Conservation (phyloP, 1,140 invertebrate species). For the Odontomachus brunneus region DNA sequence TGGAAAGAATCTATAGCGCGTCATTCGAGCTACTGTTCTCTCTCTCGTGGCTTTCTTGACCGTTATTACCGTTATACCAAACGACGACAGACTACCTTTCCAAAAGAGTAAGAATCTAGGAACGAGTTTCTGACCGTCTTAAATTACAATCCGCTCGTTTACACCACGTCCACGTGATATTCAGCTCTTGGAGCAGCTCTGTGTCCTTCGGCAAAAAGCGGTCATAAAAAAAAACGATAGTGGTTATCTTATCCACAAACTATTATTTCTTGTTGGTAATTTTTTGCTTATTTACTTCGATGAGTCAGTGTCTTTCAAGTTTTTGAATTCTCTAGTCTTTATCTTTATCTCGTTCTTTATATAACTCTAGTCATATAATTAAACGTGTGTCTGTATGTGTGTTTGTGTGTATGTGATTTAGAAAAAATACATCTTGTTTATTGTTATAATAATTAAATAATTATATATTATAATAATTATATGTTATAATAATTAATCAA, state of each 20-base stretch:
- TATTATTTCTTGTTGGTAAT: background rate
- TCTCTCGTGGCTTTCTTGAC: constrained; percentile 74
- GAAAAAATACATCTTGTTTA: too few relatives aligned
- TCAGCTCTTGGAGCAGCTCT: background rate
- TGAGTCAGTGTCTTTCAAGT: too few relatives aligned
- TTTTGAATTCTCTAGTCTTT: too few relatives aligned
- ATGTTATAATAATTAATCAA: too few relatives aligned
- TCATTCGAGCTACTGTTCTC: constrained; percentile 60
- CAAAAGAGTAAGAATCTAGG: constrained; percentile 81
- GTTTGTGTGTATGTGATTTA: too few relatives aligned
- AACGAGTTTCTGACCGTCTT: constrained; percentile 78
- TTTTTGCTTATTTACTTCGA: too few relatives aligned
- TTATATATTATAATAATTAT: too few relatives aligned
- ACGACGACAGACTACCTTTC: constrained; percentile 78
- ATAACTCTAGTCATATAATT: too few relatives aligned
- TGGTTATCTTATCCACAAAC: background rate
- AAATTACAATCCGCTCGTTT: constrained; percentile 71
- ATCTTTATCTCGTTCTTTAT: too few relatives aligned
- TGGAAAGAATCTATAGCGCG: constrained; percentile 59
- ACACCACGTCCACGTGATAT: constrained; percentile 9
- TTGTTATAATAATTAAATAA: too few relatives aligned
- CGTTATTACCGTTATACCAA: constrained; percentile 82
- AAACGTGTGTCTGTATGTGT: too few relatives aligned
- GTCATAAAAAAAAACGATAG: background rate
- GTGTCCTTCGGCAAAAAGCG: background rate